A percentile compares a stretch with the other conserved stretches of the same genome.
Conservation (phyloP, 1,140 invertebrate genomes). For the Chlorops oryzae region DNA sequence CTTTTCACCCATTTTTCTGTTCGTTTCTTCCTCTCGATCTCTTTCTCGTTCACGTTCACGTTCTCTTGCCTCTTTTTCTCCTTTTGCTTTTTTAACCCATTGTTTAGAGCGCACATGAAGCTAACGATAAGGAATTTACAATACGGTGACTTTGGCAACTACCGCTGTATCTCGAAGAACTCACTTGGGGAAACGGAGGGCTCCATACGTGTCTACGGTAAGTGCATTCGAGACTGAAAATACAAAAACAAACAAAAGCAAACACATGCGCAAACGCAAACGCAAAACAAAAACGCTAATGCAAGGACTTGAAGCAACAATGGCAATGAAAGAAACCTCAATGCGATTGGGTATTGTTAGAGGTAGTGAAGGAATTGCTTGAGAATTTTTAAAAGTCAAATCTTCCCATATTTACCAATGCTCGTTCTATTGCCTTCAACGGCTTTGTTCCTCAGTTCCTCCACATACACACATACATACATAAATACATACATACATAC, state of each 20-base stretch:
- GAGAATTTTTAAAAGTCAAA: too few species aligned
- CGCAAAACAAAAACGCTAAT: neutral
- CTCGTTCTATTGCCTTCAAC: too few species aligned
- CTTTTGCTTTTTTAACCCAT: too few species aligned
- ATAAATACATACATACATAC: too few species aligned
- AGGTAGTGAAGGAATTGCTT: too few species aligned
- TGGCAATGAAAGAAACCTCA: too few species aligned
- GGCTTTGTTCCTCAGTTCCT: too few species aligned
- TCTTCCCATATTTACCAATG: too few species aligned
- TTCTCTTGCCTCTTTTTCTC: conserved; percentile 7
- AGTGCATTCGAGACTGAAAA: too few species aligned
- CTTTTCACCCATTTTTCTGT: conserved; percentile 2
- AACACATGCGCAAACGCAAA: neutral
- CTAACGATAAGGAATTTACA: conserved; percentile 75
- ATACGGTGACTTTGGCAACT: conserved; percentile 73
- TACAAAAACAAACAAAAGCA: too few species aligned
- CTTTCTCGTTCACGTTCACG: too few species aligned
- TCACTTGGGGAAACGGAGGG: conserved; percentile 89
- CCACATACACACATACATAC: neutral
- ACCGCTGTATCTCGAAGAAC: conserved; percentile 86
- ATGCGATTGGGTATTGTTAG: too few species aligned
- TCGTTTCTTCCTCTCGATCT: neutral
- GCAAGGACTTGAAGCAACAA: neutral
- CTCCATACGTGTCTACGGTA: conserved; percentile 86
- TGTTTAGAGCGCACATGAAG: conserved; percentile 70